Percentiles rank a stretch among this genome's conserved stretches.
Evolutionary conservation across 2,113 vertebrate genomes (phyloP).

Genomic region (Nerophis ophidion): DNA sequence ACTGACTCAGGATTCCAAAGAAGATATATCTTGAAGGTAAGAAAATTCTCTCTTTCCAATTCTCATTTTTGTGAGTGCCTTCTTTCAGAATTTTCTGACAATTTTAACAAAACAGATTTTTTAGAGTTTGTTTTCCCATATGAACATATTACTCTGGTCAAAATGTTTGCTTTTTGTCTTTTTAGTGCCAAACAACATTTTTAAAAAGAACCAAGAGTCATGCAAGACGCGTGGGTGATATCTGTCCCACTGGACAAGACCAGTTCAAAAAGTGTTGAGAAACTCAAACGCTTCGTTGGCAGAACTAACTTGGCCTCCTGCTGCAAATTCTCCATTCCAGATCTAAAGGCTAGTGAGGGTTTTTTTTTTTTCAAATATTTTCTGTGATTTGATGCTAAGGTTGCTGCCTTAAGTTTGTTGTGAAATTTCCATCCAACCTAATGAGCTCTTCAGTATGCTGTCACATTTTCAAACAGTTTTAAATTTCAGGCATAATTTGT

Average conservation of each 20-base stretch:
- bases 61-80: background rate
- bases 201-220: slow-evolving; percentile 45
- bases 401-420: slow-evolving; percentile 65
- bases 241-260: slow-evolving; percentile 88
- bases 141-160: background rate
- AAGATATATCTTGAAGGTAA: slow-evolving; percentile 48
- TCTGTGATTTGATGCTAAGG: slow-evolving; percentile 37
- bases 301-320: slow-evolving; percentile 82
- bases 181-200: slow-evolving; percentile 23
- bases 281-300: slow-evolving; percentile 79
- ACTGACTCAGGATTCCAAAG: slow-evolving; percentile 10
- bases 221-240: slow-evolving; percentile 91
- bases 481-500: background rate
- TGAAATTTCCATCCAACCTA: slow-evolving; percentile 59
- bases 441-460: slow-evolving; percentile 2
- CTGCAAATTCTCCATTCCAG: slow-evolving; percentile 86
- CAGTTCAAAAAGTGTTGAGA: slow-evolving; percentile 80
- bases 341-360: slow-evolving; percentile 85
- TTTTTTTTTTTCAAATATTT: background rate
- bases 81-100: no score
- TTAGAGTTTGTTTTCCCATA: background rate
- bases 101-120: background rate
- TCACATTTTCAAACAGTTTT: background rate
- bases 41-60: background rate
- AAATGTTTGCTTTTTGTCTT: slow-evolving; percentile 4